Evolutionary conservation across 2,797 vertebrate genomes (phyloP).

Genomic region (Lepus oiostolus): DNA sequence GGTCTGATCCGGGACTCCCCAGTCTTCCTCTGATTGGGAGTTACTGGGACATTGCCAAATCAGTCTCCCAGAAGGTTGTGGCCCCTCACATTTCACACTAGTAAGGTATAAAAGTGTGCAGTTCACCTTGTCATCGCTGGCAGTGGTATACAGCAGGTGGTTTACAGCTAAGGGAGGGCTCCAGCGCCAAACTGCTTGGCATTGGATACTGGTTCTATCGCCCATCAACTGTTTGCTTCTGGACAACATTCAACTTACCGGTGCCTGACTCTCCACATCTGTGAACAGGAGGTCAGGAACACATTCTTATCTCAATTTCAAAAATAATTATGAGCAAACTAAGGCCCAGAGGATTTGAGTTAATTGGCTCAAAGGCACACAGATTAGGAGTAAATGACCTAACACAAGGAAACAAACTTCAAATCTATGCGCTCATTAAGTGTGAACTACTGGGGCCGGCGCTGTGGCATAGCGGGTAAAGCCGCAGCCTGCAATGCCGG

Average conservation of each 20-base stretch:
- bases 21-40: not conserved
- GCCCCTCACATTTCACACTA: not conserved
- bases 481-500: too few relatives aligned
- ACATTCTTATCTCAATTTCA: not conserved
- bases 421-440: not conserved
- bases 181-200: not conserved
- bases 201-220: not conserved
- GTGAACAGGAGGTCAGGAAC: not conserved
- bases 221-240: not conserved
- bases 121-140: not conserved
- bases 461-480: too few relatives aligned
- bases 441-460: not conserved
- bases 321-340: not conserved
- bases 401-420: too few relatives aligned
- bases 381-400: not conserved
- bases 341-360: not conserved
- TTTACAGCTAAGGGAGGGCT: not conserved
- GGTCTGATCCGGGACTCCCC: not conserved
- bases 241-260: not conserved
- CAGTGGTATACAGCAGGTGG: not conserved
- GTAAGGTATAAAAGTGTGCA: not conserved
- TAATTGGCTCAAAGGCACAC: not conserved
- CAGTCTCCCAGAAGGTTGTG: not conserved
- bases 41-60: not conserved
- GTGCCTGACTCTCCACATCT: not conserved